Conservation (phyloP, 2,797 vertebrate genomes). For the Sparus aurata region DNA sequence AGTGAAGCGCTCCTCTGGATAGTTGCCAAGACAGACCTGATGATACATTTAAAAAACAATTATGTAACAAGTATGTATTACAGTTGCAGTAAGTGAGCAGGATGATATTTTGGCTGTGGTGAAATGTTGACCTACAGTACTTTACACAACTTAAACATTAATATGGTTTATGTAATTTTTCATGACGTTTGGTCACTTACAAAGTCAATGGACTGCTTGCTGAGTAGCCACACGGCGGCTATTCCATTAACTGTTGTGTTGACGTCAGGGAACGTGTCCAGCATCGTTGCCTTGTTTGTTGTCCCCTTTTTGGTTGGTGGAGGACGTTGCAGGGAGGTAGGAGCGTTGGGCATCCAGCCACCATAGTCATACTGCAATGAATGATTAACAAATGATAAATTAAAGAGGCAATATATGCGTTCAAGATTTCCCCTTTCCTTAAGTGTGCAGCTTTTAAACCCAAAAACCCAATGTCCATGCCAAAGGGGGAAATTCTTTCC, state of each 20-base stretch:
- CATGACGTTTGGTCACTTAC: slow-evolving; percentile 45
- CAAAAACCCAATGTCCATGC: no score
- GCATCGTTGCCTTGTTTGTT: slow-evolving; percentile 37
- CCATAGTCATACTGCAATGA: slow-evolving; percentile 65
- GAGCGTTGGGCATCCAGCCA: slow-evolving; percentile 75
- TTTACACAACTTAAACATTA: background rate
- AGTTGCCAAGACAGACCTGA: slow-evolving; percentile 24
- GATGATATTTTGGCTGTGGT: background rate
- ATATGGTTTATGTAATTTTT: no score
- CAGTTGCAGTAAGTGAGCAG: background rate
- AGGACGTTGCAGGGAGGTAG: slow-evolving; percentile 58
- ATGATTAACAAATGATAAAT: background rate
- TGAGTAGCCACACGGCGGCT: slow-evolving; percentile 62
- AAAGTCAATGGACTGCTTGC: slow-evolving; percentile 67
- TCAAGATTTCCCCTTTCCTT: no score
- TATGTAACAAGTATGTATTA: background rate
- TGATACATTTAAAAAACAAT: background rate
- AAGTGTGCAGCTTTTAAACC: no score
- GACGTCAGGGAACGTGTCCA: slow-evolving; percentile 57
- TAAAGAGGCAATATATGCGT: no score
- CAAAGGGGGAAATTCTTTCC: no score
- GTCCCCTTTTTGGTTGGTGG: slow-evolving; percentile 68
- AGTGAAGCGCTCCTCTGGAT: slow-evolving; percentile 32
- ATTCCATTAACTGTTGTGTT: slow-evolving; percentile 61
- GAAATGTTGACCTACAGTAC: background rate